These are phyloP conservation scores for Miniopterus natalensis DNA, from an alignment of 2,113 vertebrate genomes.

Conservation along the genomic window DNA sequence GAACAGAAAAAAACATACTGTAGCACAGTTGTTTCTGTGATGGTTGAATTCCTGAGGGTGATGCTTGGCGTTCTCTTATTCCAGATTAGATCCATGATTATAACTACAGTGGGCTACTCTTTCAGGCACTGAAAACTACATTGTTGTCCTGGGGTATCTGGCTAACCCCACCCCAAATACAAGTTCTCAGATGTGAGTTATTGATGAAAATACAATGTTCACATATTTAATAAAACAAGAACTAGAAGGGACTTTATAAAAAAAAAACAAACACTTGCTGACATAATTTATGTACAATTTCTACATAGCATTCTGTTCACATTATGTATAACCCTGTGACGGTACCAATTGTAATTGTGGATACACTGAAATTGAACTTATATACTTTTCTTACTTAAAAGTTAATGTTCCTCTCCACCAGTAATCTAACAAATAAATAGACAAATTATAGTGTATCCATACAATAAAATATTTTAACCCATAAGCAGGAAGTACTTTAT, in stretches of 20 bases:
- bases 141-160: neutral
- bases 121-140: neutral
- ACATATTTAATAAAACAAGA: neutral
- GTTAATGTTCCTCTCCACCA: neutral
- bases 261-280: neutral
- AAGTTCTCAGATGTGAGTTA: constrained; percentile 5
- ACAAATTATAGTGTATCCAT: neutral
- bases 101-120: neutral
- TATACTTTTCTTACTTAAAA: neutral
- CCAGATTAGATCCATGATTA: neutral
- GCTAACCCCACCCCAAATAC: neutral
- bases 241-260: neutral
- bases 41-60: neutral
- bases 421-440: neutral
- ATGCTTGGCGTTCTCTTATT: neutral
- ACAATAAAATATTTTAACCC: neutral
- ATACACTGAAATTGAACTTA: neutral
- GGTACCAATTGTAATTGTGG: neutral
- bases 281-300: neutral
- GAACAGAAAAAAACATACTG: neutral
- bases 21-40: neutral
- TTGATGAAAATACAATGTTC: neutral
- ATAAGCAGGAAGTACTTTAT: neutral
- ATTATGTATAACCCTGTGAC: neutral
- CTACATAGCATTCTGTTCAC: neutral